phyloP scores from a whole-genome alignment of 2,888 invertebrate genomes.

The Leucophenga maculata region DNA sequence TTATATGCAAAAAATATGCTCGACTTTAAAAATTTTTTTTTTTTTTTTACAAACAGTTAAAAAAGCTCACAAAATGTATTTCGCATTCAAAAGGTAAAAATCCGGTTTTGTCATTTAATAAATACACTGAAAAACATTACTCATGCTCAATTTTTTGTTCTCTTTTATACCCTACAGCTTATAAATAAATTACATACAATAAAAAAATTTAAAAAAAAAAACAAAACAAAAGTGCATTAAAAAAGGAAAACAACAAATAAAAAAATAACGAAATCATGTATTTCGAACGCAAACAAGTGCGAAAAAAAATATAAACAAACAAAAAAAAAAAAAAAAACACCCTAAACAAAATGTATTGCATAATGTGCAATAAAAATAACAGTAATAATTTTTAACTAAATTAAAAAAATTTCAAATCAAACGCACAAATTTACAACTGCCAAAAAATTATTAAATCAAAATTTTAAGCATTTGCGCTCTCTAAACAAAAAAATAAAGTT shows the following conservation, averaged over 20 bases:
- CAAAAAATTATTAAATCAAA: background rate
- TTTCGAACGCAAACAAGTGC: constrained; percentile 64
- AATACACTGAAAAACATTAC: background rate
- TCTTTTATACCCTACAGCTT: constrained; percentile 46
- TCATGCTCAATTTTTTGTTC: constrained; percentile 27
- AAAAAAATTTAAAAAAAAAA: constrained; percentile 22
- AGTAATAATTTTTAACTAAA: background rate
- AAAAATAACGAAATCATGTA: constrained; percentile 46
- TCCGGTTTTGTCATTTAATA: constrained; percentile 44
- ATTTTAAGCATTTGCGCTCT: background rate
- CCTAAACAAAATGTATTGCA: constrained; percentile 5
- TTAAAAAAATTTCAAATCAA: constrained; percentile 5
- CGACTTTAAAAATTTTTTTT: background rate
- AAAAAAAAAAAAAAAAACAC: constrained; percentile 51
- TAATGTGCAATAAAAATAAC: constrained; percentile 9
- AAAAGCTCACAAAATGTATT: constrained; percentile 47
- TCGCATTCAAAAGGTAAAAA: constrained; percentile 27
- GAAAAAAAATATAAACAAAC: constrained; percentile 57
- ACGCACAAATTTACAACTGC: background rate
- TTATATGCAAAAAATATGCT: constrained; percentile 7
- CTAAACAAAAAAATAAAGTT: background rate
- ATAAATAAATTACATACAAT: constrained; percentile 35
- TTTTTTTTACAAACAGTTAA: background rate
- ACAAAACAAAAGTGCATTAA: constrained; percentile 35
- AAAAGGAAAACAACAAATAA: constrained; percentile 30